These are phyloP conservation scores for Scytalopus superciliaris DNA, from an alignment of 2,113 vertebrate genomes.

Conservation along the genomic window DNA sequence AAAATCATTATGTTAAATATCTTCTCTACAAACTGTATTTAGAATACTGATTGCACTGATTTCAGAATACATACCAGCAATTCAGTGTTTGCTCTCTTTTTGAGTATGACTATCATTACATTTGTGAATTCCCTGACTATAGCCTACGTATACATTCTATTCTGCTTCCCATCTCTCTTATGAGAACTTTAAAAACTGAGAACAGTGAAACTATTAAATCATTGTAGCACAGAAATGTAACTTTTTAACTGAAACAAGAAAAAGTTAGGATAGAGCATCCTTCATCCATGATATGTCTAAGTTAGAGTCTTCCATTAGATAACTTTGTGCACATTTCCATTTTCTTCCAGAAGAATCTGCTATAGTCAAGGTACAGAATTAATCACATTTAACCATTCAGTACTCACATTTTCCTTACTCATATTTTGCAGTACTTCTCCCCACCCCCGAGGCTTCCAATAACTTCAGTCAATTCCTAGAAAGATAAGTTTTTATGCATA, in stretches of 20 bases:
- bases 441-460: background rate
- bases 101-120: background rate
- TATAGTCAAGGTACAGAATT: background rate
- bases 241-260: background rate
- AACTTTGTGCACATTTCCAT: background rate
- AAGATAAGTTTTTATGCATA: background rate
- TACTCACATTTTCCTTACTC: background rate
- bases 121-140: background rate
- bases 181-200: background rate
- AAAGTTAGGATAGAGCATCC: background rate
- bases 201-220: background rate
- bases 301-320: background rate
- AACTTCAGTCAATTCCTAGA: background rate
- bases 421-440: background rate
- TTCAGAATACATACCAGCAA: background rate
- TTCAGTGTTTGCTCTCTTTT: background rate
- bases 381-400: background rate
- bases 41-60: background rate
- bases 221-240: background rate
- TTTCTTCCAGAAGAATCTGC: background rate
- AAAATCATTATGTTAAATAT: background rate
- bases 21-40: background rate
- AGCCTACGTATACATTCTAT: accelerated
- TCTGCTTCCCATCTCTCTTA: background rate
- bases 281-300: background rate